These are phyloP conservation scores for Halocaridina rubra DNA, from an alignment of 2,888 invertebrate genomes.

Conservation along the genomic window DNA sequence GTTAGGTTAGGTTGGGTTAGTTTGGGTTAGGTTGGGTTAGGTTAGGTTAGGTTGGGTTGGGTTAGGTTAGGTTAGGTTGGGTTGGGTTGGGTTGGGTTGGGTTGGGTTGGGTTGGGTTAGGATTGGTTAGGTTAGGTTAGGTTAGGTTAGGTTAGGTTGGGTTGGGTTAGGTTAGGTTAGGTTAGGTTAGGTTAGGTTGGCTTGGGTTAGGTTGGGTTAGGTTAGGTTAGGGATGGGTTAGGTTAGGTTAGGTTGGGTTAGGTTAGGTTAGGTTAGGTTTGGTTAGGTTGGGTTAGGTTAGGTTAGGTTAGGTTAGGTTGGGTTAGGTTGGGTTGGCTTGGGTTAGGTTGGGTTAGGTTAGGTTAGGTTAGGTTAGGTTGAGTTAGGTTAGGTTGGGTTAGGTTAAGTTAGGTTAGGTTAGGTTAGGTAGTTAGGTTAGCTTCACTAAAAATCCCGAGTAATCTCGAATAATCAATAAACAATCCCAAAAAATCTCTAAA, in stretches of 20 bases:
- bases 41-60: constrained; percentile 10
- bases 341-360: not conserved
- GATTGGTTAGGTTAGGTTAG: constrained; percentile 14
- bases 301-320: not conserved
- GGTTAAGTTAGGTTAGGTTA: constrained; percentile 9
- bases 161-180: constrained; percentile 1
- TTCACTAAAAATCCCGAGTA: no score
- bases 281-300: not conserved
- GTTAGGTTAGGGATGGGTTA: not conserved
- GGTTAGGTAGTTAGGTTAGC: not conserved
- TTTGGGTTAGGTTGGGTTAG: constrained; percentile 16
- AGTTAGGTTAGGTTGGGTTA: constrained; percentile 1
- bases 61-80: constrained; percentile 5
- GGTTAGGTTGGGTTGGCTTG: not conserved
- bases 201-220: not conserved
- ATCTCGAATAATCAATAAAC: no score
- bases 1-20: constrained; percentile 25
- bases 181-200: not conserved
- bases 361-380: constrained; percentile 3
- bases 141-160: constrained; percentile 10
- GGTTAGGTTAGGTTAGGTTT: not conserved
- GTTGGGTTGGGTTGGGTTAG: constrained; percentile 12
- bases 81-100: constrained; percentile 14
- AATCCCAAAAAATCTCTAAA: no score
- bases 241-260: constrained; percentile 18